Conservation (phyloP, 2,797 vertebrate genomes). For the Mareca strepera region DNA sequence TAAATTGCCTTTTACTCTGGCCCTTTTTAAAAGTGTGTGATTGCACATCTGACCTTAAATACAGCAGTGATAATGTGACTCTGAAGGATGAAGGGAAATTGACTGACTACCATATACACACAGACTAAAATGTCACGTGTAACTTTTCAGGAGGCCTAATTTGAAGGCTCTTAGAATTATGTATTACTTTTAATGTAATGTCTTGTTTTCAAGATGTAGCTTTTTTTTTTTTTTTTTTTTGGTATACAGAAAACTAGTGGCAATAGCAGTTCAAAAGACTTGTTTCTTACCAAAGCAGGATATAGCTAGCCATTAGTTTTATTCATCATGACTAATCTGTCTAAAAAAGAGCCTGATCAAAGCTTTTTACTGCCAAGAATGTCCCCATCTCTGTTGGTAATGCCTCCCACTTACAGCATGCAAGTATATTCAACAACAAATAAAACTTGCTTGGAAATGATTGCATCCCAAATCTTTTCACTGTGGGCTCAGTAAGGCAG, state of each 20-base stretch:
- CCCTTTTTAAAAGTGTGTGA: background rate
- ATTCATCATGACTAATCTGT: background rate
- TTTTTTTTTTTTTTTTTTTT: background rate
- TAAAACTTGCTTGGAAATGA: background rate
- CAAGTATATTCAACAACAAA: background rate
- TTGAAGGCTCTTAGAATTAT: background rate
- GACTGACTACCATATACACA: background rate
- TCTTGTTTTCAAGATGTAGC: background rate
- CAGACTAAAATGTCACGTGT: background rate
- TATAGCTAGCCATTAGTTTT: background rate
- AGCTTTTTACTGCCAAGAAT: slow-evolving; percentile 5
- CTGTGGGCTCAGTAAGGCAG: background rate
- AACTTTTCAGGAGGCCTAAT: background rate
- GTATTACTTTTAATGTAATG: background rate
- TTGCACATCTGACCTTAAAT: background rate
- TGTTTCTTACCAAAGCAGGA: background rate
- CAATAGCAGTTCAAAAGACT: background rate
- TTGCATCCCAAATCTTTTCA: background rate
- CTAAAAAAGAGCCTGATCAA: background rate
- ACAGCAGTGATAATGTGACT: background rate
- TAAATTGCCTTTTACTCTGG: background rate
- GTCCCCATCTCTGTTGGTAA: slow-evolving; percentile 22
- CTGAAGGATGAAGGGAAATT: background rate
- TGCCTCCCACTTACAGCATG: background rate
- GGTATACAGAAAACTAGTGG: background rate